Base-by-base conservation (phyloP, 2,113 vertebrate species). In the Oncorhynchus mykiss region DNA sequence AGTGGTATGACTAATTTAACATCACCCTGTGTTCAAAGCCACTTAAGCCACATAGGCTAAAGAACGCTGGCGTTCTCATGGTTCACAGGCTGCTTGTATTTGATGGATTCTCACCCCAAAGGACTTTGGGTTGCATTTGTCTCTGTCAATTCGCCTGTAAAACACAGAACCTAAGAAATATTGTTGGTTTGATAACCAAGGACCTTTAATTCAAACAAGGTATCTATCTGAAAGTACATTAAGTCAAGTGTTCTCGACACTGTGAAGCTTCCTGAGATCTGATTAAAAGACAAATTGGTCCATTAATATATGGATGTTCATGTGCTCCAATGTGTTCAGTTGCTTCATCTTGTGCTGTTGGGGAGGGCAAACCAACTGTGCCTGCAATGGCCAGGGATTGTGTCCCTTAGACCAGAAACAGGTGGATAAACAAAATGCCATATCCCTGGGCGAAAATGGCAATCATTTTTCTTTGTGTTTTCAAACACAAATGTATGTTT, bases 341-440 rank as follows among this genome's bases (percentile, higher is more conserved):
- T 45, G 49, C 59, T 62, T 62, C 6, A 8, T 62, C 13, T 22
- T 57, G 54, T 57, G 54, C 54, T 57, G 20, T 45, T 45, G 39
- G 9, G 9, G 9, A 11, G 39, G 39, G 9, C 9, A 45, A 45
- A 45, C 39, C 39, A 45, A 45, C 39, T 45, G 9, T 11, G 39
- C 9, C 39, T 45, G 39, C 39, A 45, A 9, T 45, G 51, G 3
- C 51, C 51, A 54, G 51, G 16, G 51, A 54, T 18, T 54, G 14
- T 54, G 12, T 54, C 51, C 51, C 51, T 54, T 54, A 18, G 51
- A 86, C 64, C 27, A 62, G 74, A 45, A 84, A 82, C 80, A 80
- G 86, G 82, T 88, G 82, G 83, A 82, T 76, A 70, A 76, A 67
- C 76, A 70, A 82, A 81, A 85, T 57, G 74, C 39, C 39, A 45